Evolutionary conservation across 2,113 vertebrate species (phyloP).

Genomic region (Taxidea taxus): DNA sequence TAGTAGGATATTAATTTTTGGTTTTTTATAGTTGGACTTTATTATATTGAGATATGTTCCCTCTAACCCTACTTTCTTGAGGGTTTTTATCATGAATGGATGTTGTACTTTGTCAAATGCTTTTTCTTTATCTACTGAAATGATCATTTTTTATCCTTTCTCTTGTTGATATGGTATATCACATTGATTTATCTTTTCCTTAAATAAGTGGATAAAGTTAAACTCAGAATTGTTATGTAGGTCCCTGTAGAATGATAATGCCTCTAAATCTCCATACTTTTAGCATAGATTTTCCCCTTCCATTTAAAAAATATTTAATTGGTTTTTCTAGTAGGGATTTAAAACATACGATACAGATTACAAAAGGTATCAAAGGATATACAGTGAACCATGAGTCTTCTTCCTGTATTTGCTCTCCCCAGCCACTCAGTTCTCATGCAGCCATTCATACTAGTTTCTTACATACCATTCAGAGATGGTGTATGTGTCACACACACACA

Average conservation of each 20-base stretch:
- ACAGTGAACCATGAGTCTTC: background rate
- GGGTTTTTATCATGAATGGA: background rate
- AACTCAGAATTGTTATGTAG: background rate
- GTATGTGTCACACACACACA: background rate
- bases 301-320: background rate
- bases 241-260: background rate
- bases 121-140: background rate
- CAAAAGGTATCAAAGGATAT: background rate
- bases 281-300: background rate
- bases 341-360: background rate
- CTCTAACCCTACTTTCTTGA: background rate
- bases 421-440: background rate
- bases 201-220: background rate
- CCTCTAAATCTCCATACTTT: background rate
- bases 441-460: background rate
- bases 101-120: background rate
- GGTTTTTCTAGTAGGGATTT: background rate
- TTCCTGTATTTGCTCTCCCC: background rate
- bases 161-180: background rate
- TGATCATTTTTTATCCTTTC: background rate
- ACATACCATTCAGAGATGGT: background rate
- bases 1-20: background rate
- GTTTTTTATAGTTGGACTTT: background rate
- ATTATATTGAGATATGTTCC: background rate
- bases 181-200: background rate